Evolutionary conservation across 2,888 invertebrate species (phyloP), one percentile per base, ranked within the genome.

Genomic region (Pemphredon lugubris): DNA sequence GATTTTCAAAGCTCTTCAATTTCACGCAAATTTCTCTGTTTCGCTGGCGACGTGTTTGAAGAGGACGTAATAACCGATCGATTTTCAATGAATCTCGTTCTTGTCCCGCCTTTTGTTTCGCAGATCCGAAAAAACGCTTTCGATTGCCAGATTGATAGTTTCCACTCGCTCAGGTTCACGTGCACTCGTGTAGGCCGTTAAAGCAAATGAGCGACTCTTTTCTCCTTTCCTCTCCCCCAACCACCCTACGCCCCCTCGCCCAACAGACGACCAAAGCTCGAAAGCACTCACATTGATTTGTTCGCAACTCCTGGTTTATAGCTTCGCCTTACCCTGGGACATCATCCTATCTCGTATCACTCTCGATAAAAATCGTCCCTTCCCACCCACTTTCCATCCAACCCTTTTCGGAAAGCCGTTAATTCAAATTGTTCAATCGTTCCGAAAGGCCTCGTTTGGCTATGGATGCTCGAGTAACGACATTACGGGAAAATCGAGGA

Each of bases 211-310:
- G 81, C 74, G 80, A 50, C 66, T 69, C 48, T 67, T 50, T 47
- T 50, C 48, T 57, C 16, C 44, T 37, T 50, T 63, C 34, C 58
- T 66, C 44, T 67, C 54, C 61, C 73, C 69, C 67, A 55, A 74
- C 63, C 73, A n/a, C n/a, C n/a, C n/a, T n/a, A n/a, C n/a, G 72
- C 66, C 60, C 53, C 68, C 57, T 75, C 42, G 32, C 37, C 65
- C 53, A 45, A 7, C 34, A 30, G 16, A 11, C 30, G 26, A 7
- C n/a, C 77, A 77, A 66, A 70, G 45, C 61, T 58, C 47, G 54
- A 70, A 71, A 75, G 84, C 88, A 88, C 88, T 88, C 85, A 85
- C 85, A 86, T 87, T 88, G 88, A 88, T 88, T 88, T 86, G 87
- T 87, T 88, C 86, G 77, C 82, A 84, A 85, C 83, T 84, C 79